phyloP scores from a whole-genome alignment of 37 sponge, comb jelly and placozoan genomes.

The Eunapius fragilis region DNA sequence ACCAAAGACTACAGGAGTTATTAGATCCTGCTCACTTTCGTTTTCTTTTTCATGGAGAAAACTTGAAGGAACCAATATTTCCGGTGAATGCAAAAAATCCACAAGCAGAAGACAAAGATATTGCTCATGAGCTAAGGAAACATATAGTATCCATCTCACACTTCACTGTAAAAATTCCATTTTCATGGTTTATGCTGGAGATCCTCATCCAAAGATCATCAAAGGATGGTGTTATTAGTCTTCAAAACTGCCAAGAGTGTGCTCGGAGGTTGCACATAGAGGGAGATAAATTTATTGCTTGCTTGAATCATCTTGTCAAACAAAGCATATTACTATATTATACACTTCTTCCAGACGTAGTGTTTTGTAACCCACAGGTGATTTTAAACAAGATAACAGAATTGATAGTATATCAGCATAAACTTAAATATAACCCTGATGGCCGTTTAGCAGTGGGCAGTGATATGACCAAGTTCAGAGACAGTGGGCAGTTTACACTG shows the following conservation, averaged over 20 bases:
- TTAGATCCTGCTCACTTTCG: not conserved
- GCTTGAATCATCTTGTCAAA: slow-evolving; percentile 3
- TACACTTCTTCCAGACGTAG: slow-evolving; percentile 10
- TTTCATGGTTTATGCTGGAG: slow-evolving; percentile 13
- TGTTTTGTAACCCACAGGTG: slow-evolving; percentile 25
- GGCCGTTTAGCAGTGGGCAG: not conserved
- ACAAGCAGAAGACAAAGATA: not conserved
- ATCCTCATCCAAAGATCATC: not conserved
- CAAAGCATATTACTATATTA: slow-evolving; percentile 15
- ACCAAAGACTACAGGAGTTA: not conserved
- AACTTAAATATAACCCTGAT: not conserved
- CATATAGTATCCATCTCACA: not conserved
- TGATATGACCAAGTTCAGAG: slow-evolving; percentile 11
- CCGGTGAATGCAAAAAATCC: slow-evolving; percentile 22
- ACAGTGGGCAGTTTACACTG: not conserved
- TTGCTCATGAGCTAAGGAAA: not conserved
- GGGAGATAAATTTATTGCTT: slow-evolving; percentile 6
- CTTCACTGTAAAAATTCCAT: not conserved
- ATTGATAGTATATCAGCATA: not conserved
- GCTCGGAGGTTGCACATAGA: slow-evolving; percentile 21
- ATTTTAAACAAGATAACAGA: slow-evolving; percentile 25
- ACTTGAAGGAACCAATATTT: slow-evolving; percentile 17
- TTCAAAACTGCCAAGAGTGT: slow-evolving; percentile 8
- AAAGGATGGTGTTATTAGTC: slow-evolving; percentile 1
- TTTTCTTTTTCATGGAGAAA: not conserved